phyloP scores from a whole-genome alignment of 2,888 invertebrate genomes.

The Drosophila gaucha region DNA sequence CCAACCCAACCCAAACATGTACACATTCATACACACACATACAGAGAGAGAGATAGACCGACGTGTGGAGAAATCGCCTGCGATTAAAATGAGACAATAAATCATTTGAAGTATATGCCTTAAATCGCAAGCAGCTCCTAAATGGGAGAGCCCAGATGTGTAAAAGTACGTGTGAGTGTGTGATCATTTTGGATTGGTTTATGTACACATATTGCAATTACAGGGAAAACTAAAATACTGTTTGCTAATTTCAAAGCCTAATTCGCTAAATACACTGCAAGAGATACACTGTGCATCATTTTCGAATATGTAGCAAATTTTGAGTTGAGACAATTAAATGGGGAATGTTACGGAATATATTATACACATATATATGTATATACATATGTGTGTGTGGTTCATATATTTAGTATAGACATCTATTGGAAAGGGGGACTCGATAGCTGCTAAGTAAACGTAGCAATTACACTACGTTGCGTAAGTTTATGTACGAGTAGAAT shows the following conservation, averaged over 20 bases:
- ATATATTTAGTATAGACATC: slow-evolving; percentile 70
- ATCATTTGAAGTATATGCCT: slow-evolving; percentile 41
- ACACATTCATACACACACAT: slow-evolving; percentile 9
- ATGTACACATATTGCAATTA: slow-evolving; percentile 26
- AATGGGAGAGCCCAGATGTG: slow-evolving; percentile 17
- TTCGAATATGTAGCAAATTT: slow-evolving; percentile 4
- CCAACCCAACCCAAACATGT: no score
- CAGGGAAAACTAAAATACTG: slow-evolving; percentile 50
- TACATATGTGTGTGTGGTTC: slow-evolving; percentile 17
- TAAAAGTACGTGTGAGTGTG: slow-evolving; percentile 2
- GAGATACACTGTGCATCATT: slow-evolving; percentile 23
- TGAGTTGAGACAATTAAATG: slow-evolving; percentile 39
- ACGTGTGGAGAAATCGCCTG: slow-evolving; percentile 10
- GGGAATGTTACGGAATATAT: slow-evolving; percentile 50
- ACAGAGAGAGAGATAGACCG: slow-evolving; percentile 6
- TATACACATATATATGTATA: slow-evolving; percentile 37
- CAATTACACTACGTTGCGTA: slow-evolving; percentile 29
- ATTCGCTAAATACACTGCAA: slow-evolving; percentile 71
- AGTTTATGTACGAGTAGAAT: slow-evolving; percentile 43
- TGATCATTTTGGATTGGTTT: slow-evolving; percentile 10
- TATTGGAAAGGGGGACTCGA: slow-evolving; percentile 56
- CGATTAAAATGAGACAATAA: slow-evolving; percentile 58
- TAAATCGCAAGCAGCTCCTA: slow-evolving; percentile 27
- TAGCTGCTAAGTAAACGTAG: slow-evolving; percentile 62
- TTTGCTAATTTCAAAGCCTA: slow-evolving; percentile 64